Evolutionary conservation across 1,140 invertebrate species (phyloP).

Genomic region (Euborellia annulipes): DNA sequence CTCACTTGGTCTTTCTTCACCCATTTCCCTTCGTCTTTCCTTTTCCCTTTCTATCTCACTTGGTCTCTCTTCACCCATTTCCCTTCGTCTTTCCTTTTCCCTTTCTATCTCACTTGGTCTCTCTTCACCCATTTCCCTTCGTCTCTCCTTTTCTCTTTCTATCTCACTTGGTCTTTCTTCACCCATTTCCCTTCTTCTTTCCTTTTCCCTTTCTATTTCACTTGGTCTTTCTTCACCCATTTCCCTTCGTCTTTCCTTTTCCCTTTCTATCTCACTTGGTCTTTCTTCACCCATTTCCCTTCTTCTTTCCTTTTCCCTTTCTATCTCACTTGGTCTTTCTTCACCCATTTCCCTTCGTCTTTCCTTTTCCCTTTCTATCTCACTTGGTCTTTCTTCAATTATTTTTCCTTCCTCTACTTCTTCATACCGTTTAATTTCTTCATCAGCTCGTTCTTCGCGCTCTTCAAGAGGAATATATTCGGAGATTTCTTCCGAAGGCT

Average conservation of each 20-base stretch:
- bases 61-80: too few species aligned
- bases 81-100: too few species aligned
- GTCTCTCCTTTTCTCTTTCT: slow-evolving; percentile 21
- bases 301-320: too few species aligned
- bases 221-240: slow-evolving; percentile 14
- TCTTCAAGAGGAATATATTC: too few species aligned
- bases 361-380: slow-evolving; percentile 12
- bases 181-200: slow-evolving; percentile 17
- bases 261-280: slow-evolving; percentile 22
- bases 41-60: slow-evolving; percentile 9
- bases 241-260: slow-evolving; percentile 15
- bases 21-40: slow-evolving; percentile 17
- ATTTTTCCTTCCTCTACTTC: too few species aligned
- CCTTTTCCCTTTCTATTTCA: slow-evolving; percentile 19
- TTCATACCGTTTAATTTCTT: slow-evolving; percentile 10
- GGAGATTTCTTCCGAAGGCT: too few species aligned
- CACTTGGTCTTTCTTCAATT: too few species aligned
- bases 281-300: slow-evolving; percentile 17
- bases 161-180: slow-evolving; percentile 22
- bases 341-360: slow-evolving; percentile 17
- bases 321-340: too few species aligned
- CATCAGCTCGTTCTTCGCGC: slow-evolving; percentile 14
- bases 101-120: slow-evolving; percentile 22
- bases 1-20: too few species aligned
- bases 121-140: slow-evolving; percentile 19